phyloP scores from a whole-genome alignment of 2,888 invertebrate species.

The Tortrix viridana region DNA sequence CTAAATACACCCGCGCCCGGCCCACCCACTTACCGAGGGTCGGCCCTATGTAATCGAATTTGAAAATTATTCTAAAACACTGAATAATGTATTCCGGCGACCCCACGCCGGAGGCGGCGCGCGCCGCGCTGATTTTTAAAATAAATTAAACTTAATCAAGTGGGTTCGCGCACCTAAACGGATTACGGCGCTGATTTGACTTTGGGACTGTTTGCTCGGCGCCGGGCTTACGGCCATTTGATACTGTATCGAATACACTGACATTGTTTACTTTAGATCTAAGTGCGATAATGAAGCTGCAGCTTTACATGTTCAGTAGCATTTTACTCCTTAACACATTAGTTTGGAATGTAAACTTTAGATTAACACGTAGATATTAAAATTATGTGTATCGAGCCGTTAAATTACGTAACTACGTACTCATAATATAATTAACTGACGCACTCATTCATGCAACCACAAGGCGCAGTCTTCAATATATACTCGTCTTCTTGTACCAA shows the following conservation, averaged over 20 bases:
- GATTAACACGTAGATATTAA: too few species aligned
- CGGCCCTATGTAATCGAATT: conserved; percentile 85
- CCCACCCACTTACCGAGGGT: conserved; percentile 82
- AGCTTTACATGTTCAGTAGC: background rate
- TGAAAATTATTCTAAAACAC: conserved; percentile 85
- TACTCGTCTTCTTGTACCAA: too few species aligned
- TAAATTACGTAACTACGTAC: too few species aligned
- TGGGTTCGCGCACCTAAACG: conserved; percentile 84
- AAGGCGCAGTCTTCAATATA: too few species aligned
- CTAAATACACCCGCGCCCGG: conserved; percentile 82
- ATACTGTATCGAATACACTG: conserved; percentile 63
- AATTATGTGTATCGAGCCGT: too few species aligned
- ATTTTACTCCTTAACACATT: too few species aligned
- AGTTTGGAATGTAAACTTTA: too few species aligned
- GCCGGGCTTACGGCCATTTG: conserved; percentile 75
- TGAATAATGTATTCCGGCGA: conserved; percentile 84
- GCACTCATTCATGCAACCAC: too few species aligned
- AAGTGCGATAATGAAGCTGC: background rate
- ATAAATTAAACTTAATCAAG: conserved; percentile 85
- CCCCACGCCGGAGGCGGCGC: conserved; percentile 74
- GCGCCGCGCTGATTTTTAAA: conserved; percentile 80
- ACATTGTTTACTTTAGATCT: conserved; percentile 49
- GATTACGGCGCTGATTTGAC: conserved; percentile 83
- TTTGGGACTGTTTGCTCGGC: conserved; percentile 73
- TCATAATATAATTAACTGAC: too few species aligned